Evolutionary conservation across 2,888 invertebrate genomes (phyloP).

Genomic region (Synanthedon vespiformis): DNA sequence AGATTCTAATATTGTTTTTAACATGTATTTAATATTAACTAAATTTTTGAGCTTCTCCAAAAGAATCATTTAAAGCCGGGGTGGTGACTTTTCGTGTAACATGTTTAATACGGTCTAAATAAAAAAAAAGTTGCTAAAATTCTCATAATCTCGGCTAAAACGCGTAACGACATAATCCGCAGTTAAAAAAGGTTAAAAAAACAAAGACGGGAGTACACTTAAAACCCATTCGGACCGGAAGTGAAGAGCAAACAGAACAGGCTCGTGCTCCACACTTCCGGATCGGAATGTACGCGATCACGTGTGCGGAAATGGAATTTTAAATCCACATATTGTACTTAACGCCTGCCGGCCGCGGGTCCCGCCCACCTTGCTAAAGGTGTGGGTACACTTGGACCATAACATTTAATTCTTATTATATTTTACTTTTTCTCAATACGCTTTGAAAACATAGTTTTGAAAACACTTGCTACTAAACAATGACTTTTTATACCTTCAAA

Average conservation of each 20-base stretch:
- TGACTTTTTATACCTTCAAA: too few species aligned
- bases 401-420: background rate
- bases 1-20: too few species aligned
- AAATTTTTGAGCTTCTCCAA: too few species aligned
- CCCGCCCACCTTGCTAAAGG: background rate
- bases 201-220: slow-evolving; percentile 5
- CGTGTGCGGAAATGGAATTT: slow-evolving; percentile 60
- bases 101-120: background rate
- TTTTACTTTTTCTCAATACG: too few species aligned
- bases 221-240: slow-evolving; percentile 7
- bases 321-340: slow-evolving; percentile 54
- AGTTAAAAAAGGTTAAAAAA: slow-evolving; percentile 1
- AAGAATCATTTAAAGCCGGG: too few species aligned
- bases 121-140: background rate
- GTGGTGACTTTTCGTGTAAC: too few species aligned
- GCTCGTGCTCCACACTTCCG: slow-evolving; percentile 22
- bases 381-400: background rate
- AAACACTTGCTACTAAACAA: too few species aligned
- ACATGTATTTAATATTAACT: too few species aligned
- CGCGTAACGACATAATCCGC: background rate
- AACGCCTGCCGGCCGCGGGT: slow-evolving; percentile 11
- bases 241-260: slow-evolving; percentile 10
- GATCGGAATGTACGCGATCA: slow-evolving; percentile 51
- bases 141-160: background rate
- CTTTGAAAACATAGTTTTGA: too few species aligned